phyloP scores from a whole-genome alignment of 2,797 vertebrate species.

The Phoeniculus purpureus region DNA sequence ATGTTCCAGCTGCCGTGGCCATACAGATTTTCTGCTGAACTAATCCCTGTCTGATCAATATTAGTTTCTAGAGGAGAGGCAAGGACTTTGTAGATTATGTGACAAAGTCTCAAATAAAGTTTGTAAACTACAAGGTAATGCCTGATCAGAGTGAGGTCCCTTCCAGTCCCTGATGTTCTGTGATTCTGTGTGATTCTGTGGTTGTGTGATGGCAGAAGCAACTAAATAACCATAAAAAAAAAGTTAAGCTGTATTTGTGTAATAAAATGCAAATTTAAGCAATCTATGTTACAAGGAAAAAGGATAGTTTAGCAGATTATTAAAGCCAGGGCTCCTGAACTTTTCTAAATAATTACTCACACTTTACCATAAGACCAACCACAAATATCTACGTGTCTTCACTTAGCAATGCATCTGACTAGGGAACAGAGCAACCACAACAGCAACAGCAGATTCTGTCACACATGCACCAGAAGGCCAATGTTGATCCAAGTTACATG shows the following conservation, averaged over 20 bases:
- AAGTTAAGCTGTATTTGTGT: background rate
- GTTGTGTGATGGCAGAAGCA: background rate
- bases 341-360: background rate
- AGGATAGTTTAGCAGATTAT: background rate
- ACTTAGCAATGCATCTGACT: background rate
- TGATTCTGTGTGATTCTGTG: too few relatives aligned
- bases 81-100: background rate
- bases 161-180: too few relatives aligned
- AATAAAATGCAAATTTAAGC: background rate
- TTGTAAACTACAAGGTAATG: background rate
- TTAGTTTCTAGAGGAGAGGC: background rate
- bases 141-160: background rate
- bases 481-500: background rate
- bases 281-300: background rate
- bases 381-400: background rate
- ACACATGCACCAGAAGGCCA: background rate
- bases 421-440: background rate
- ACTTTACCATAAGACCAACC: background rate
- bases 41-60: background rate
- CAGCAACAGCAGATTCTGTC: background rate
- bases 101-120: background rate
- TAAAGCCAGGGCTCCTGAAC: background rate
- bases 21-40: background rate
- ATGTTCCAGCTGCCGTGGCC: background rate
- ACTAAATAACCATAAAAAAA: background rate